phyloP scores from a whole-genome alignment of 2,797 vertebrate genomes.

The Onychomys torridus region DNA sequence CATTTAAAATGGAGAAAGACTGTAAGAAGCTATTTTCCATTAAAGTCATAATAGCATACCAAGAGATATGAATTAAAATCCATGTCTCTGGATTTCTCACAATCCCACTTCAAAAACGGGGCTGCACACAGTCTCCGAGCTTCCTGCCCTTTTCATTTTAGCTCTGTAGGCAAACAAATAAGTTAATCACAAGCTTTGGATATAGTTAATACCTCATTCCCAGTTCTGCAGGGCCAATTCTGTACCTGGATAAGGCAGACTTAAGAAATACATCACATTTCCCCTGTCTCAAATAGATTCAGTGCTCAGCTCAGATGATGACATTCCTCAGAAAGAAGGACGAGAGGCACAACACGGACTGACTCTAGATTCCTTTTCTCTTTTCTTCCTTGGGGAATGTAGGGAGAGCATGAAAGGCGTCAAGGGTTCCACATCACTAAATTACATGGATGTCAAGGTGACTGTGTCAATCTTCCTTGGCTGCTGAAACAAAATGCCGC shows the following conservation, averaged over 20 bases:
- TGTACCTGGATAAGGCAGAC: slow-evolving; percentile 47
- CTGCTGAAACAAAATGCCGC: slow-evolving; percentile 20
- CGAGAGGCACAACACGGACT: background rate
- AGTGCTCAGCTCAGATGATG: slow-evolving; percentile 20
- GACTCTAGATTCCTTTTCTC: background rate
- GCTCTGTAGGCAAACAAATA: slow-evolving; percentile 72
- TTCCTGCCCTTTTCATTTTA: slow-evolving; percentile 46
- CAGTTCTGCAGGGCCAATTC: background rate
- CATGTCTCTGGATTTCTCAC: slow-evolving; percentile 17
- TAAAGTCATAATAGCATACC: slow-evolving; percentile 75
- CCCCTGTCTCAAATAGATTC: background rate
- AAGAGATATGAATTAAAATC: slow-evolving; percentile 76
- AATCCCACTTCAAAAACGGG: slow-evolving; percentile 64
- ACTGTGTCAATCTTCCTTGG: background rate
- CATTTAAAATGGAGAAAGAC: slow-evolving; percentile 79
- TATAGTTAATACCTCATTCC: slow-evolving; percentile 71
- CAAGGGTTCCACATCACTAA: background rate
- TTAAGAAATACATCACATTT: slow-evolving; percentile 51
- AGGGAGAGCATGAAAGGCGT: background rate
- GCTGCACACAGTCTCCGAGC: background rate
- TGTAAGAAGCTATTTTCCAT: slow-evolving; percentile 81
- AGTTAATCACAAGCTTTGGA: slow-evolving; percentile 81
- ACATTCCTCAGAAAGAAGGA: background rate
- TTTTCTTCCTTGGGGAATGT: background rate
- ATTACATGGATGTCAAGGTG: background rate